phyloP scores from a whole-genome alignment of 2,113 vertebrate species.

The Anseranas semipalmata region DNA sequence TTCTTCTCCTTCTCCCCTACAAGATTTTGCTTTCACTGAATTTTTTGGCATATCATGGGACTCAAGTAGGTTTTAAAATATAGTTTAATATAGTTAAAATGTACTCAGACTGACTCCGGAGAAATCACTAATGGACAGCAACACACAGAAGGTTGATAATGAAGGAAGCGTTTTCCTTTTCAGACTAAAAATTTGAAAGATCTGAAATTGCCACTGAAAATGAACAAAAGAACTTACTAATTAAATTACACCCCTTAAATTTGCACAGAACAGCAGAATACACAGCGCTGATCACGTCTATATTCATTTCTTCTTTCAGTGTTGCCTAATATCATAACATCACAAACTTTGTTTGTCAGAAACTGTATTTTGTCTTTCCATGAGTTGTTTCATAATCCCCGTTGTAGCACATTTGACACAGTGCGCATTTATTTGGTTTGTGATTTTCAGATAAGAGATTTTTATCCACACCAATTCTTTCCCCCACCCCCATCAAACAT shows the following conservation, averaged over 20 bases:
- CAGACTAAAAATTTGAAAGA: neutral
- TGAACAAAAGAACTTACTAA: neutral
- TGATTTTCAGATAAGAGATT: neutral
- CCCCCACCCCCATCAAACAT: neutral
- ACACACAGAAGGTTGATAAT: neutral
- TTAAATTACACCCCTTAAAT: neutral
- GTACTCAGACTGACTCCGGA: neutral
- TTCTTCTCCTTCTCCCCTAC: neutral
- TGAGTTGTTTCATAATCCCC: neutral
- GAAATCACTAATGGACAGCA: neutral
- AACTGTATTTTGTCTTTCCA: neutral
- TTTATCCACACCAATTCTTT: neutral
- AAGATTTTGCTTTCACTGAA: accelerated
- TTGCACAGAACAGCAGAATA: neutral
- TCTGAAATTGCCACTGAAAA: neutral
- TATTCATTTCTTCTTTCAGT: neutral
- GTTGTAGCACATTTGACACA: neutral
- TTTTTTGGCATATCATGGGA: neutral
- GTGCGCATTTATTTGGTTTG: neutral
- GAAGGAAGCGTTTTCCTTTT: neutral
- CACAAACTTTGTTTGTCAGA: neutral
- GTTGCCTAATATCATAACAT: neutral
- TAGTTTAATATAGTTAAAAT: neutral
- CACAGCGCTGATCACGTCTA: neutral
- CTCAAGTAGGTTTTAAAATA: neutral